Evolutionary conservation across 2,888 invertebrate genomes (phyloP), one percentile per base, ranked within the genome.

Genomic region (Thymelicus sylvestris): DNA sequence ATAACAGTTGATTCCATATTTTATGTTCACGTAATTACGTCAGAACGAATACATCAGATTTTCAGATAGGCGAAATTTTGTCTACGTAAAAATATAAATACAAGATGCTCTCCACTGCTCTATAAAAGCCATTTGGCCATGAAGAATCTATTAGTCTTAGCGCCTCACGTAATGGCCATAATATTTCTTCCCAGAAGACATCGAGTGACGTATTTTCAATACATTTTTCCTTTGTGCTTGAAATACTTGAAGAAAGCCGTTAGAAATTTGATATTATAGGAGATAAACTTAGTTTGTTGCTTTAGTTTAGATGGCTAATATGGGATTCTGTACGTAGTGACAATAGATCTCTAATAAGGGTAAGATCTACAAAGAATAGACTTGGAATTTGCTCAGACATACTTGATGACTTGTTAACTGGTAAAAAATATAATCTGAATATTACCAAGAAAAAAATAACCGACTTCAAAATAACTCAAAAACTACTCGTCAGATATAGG

Each of bases 41-140:
- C 31, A 3, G 5, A 31, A 31, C 31, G 31, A 31, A 31, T 31
- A 41, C 41, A 8, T 6, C 8, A 41, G 2, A 41, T 41, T 41
- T 41, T 41, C 41, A 41, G 8, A 41, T 41, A 41, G 41, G 41
- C 8, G 41, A 41, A 41, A 8, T 41, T 7, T 41, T 41, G 41
- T 41, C 41, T 41, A 41, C 41, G 8, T 39, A 7, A 41, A 41
- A 41, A 8, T 12, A 44, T 44, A 52, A 19, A 52, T 52, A 55
- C 24, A 55, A 55, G 19, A 5, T 55, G 19, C 55, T 55, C 24
- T 24, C 24, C 19, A 55, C 55, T 55, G 24, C 55, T 24, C 55
- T 55, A 24, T 55, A 55, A 55, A 52, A 55, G 55, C 55, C 24
- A 55, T 24, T 55, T 55, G 55, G 19, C 55, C 55, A 55, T 55